phyloP scores from a whole-genome alignment of 2,113 vertebrate species.

The zebrafish (Danio rerio) region GRCz12tu NC_133200.1:36124501-36125000 shows the following conservation, averaged over 20 bases:
- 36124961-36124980: conserved; percentile 51
- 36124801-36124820: conserved; percentile 80
- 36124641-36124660: too few relatives aligned
- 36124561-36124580: too few relatives aligned
- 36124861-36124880: conserved; percentile 80
- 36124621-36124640: too few relatives aligned
- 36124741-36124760: conserved; percentile 52
- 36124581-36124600: too few relatives aligned
- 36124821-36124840: conserved; percentile 84
- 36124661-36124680: too few relatives aligned
- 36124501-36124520: too few relatives aligned
- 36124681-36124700: too few relatives aligned
- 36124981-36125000: conserved; percentile 71
- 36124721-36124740: conserved; percentile 32
- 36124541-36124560: too few relatives aligned
- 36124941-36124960: conserved; percentile 53
- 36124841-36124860: conserved; percentile 85
- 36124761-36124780: conserved; percentile 73
- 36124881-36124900: conserved; percentile 81
- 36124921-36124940: conserved; percentile 46
- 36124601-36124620: too few relatives aligned
- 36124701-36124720: not conserved
- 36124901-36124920: conserved; percentile 83
- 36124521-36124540: too few relatives aligned
- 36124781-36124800: conserved; percentile 79